Evolutionary conservation across 2,888 invertebrate species (phyloP).

Genomic region (Tholera decimalis): DNA sequence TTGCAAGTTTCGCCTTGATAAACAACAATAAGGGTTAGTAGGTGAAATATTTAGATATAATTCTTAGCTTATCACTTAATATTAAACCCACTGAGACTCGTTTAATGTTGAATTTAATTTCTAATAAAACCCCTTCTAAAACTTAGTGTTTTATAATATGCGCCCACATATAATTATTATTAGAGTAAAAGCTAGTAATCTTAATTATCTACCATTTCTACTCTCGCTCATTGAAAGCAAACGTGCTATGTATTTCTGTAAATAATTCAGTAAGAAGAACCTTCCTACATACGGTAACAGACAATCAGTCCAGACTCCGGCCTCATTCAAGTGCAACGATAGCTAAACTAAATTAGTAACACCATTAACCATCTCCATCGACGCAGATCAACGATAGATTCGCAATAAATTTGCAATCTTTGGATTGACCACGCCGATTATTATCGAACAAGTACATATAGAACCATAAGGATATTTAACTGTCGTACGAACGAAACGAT

Average conservation of each 20-base stretch:
- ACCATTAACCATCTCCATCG: conserved; percentile 5
- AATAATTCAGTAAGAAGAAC: conserved; percentile 10
- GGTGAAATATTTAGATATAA: not conserved
- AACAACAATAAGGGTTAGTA: not conserved
- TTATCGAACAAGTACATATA: conserved; percentile 23
- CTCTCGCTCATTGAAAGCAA: conserved; percentile 19
- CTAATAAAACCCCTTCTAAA: conserved; percentile 25
- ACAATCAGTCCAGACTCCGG: not conserved
- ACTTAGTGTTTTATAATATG: not conserved
- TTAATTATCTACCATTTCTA: conserved; percentile 19
- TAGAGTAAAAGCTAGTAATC: conserved; percentile 12
- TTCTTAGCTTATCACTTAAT: not conserved
- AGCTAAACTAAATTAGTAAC: conserved; percentile 36
- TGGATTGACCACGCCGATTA: conserved; percentile 34
- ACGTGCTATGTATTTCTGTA: conserved; percentile 27
- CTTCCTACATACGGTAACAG: not conserved
- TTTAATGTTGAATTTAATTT: not conserved
- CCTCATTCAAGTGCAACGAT: not conserved
- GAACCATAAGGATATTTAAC: not conserved
- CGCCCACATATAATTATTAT: conserved; percentile 11
- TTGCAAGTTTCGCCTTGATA: conserved; percentile 10
- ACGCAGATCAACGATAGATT: conserved; percentile 37
- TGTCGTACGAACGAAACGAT: not conserved
- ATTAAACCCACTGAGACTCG: not conserved
- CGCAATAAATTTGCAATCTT: conserved; percentile 38